Conservation (phyloP, 2,888 invertebrate genomes). For the Ochropacha duplaris region DNA sequence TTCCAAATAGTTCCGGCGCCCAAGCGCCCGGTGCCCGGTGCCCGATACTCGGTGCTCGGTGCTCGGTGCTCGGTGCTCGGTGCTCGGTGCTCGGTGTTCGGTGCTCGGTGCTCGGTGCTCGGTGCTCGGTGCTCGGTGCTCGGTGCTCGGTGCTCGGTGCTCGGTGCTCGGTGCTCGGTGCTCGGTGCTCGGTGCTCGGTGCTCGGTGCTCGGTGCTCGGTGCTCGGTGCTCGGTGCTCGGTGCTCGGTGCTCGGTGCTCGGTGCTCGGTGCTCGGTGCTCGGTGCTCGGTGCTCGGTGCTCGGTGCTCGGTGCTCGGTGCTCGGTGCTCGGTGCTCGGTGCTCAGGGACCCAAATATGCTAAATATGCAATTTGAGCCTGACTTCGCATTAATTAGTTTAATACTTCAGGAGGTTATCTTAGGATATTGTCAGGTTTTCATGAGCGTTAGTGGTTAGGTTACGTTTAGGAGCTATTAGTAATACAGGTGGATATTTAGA, state of each 20-base stretch:
- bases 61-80: too few relatives aligned
- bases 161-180: neutral
- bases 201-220: neutral
- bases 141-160: neutral
- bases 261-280: neutral
- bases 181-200: neutral
- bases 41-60: too few relatives aligned
- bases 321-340: neutral
- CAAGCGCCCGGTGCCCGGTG: too few relatives aligned
- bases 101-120: neutral
- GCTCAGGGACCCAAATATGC: slow-evolving; percentile 2
- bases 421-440: neutral
- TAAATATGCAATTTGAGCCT: slow-evolving; percentile 13
- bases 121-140: neutral
- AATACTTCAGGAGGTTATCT: neutral
- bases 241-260: neutral
- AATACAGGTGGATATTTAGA: too few relatives aligned
- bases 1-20: neutral
- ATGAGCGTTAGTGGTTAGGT: neutral
- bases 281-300: neutral
- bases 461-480: neutral
- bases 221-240: neutral
- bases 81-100: too few relatives aligned
- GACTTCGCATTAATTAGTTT: slow-evolving; percentile 15
- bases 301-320: neutral